Base-by-base conservation (phyloP, 2,797 vertebrate species). In the Tokudaia muenninki region DNA sequence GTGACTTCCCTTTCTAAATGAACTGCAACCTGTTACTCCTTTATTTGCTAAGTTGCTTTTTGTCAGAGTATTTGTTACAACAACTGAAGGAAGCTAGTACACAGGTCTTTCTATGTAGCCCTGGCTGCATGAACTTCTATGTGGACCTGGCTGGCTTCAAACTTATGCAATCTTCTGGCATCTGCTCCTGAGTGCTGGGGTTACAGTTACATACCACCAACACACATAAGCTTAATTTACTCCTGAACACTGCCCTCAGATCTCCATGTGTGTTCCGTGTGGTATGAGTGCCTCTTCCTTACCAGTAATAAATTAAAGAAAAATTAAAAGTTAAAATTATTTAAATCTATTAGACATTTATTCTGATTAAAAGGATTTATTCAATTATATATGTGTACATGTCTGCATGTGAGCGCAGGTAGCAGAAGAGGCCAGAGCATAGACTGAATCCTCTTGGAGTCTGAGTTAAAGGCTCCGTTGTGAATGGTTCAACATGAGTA, bases 171-270 rank as follows among this genome's bases (percentile, higher is more conserved):
- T 81, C 57, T 41, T 61, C 8, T 44, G 17, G 24, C 81, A 26
- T 83, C 57, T 29, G 24, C 1, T 44, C 2, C 59, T 65, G 82
- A 65, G 26, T 65, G 82, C 41, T 47, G 31, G n/a, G n/a, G 70
- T 21, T 37, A n/a, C 67, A 37, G n/a, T 72, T 72, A 72, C n/a
- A 4, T 37, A 37, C n/a, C 19, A 10, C n/a, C 19, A 86, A 19
- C n/a, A 86, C 44, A 86, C 16, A n/a, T 93, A 86, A 89, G 57
- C 26, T 92, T 93, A 93, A 31, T 26, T 31, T 41, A 84, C 37
- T 86, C 61, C 61, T 67, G 44, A 86, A 67, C 41, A 34, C 44
- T 50, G 31, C 6, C 41, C 41, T 47, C 29, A 65, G 82, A 86
- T 44, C 44, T 86, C 63, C 19, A 50, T 2, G 41, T 2, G 77